These are phyloP conservation scores for Henricia sp. DNA, from an alignment of 53 echinoderm and acorn worm species.

Conservation along the genomic window DNA sequence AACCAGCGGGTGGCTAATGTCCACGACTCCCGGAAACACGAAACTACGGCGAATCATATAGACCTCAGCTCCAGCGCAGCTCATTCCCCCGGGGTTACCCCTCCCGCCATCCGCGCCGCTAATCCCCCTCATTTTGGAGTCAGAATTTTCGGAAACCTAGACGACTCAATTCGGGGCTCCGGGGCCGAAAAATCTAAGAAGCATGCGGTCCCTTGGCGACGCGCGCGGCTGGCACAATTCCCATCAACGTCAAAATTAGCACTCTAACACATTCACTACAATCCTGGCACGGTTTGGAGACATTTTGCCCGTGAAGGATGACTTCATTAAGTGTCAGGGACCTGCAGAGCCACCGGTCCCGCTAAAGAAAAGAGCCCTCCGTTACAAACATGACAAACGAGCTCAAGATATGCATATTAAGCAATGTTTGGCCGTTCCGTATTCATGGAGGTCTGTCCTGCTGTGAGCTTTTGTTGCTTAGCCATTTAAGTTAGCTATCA, in stretches of 20 bases:
- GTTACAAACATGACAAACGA: constrained; percentile 11
- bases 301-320: neutral
- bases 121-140: constrained; percentile 1
- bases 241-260: constrained; percentile 22
- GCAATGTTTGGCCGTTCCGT: constrained; percentile 12
- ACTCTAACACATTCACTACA: constrained; percentile 17
- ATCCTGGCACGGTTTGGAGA: neutral
- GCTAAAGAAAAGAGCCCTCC: too few species aligned
- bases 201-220: neutral
- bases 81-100: neutral
- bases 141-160: neutral
- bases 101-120: neutral
- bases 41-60: too few species aligned
- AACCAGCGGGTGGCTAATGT: neutral
- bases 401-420: constrained; percentile 32
- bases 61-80: neutral
- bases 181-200: too few species aligned
- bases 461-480: constrained; percentile 21
- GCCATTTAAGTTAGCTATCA: neutral
- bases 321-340: neutral
- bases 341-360: constrained; percentile 20
- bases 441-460: constrained; percentile 40
- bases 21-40: neutral
- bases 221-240: neutral
- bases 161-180: too few species aligned